These are phyloP conservation scores for Trachelus troglodyta DNA, from an alignment of 2,888 invertebrate genomes.

Conservation along the genomic window DNA sequence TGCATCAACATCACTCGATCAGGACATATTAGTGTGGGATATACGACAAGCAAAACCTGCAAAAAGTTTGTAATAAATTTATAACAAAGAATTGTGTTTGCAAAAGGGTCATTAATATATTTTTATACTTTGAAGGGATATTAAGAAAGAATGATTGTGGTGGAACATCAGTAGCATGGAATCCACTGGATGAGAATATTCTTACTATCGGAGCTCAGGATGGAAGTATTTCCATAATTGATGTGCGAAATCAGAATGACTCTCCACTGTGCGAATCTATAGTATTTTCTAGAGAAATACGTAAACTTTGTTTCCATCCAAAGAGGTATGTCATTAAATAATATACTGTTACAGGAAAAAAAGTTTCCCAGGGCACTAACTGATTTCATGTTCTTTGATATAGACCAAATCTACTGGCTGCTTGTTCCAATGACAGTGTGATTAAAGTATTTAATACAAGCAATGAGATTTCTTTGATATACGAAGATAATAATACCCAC, in stretches of 20 bases:
- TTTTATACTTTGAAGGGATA: slow-evolving; percentile 55
- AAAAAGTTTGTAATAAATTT: slow-evolving; percentile 38
- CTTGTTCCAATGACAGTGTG: slow-evolving; percentile 66
- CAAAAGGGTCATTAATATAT: neutral
- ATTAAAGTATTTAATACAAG: slow-evolving; percentile 66
- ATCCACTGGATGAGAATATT: slow-evolving; percentile 61
- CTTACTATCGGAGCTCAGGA: slow-evolving; percentile 68
- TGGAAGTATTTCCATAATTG: slow-evolving; percentile 69
- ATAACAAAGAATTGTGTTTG: neutral
- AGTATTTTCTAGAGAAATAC: slow-evolving; percentile 58
- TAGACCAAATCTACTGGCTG: slow-evolving; percentile 64
- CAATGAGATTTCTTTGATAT: slow-evolving; percentile 57
- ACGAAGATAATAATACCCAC: slow-evolving; percentile 67
- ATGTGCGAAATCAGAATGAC: slow-evolving; percentile 66
- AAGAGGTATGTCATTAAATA: slow-evolving; percentile 38
- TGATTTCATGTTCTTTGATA: slow-evolving; percentile 15
- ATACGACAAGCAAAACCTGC: slow-evolving; percentile 55
- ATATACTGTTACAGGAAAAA: neutral
- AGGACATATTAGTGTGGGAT: slow-evolving; percentile 59
- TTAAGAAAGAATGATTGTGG: slow-evolving; percentile 63
- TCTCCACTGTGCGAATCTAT: slow-evolving; percentile 54
- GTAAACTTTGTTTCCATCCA: slow-evolving; percentile 63
- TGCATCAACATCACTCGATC: slow-evolving; percentile 66
- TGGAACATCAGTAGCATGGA: slow-evolving; percentile 66
- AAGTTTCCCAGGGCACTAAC: neutral